phyloP scores from a whole-genome alignment of 2,888 invertebrate species.

The Tachina fera region DNA sequence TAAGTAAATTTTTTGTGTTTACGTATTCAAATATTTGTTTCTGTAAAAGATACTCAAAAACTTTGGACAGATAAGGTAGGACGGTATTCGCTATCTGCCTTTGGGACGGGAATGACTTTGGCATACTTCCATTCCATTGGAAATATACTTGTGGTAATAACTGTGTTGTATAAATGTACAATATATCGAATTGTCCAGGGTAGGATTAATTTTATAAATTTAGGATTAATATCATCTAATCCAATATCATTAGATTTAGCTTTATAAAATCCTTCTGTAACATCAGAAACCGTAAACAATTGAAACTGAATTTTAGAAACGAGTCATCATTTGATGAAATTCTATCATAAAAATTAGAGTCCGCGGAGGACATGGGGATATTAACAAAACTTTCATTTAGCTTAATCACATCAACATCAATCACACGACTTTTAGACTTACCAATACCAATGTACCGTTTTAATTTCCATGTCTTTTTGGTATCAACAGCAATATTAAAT shows the following conservation, averaged over 20 bases:
- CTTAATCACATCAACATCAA: slow-evolving; percentile 2
- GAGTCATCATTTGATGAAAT: not conserved
- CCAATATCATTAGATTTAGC: not conserved
- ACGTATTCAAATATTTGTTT: slow-evolving; percentile 26
- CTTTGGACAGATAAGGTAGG: slow-evolving; percentile 6
- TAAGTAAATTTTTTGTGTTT: not conserved
- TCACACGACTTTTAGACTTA: not conserved
- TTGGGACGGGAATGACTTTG: slow-evolving; percentile 7
- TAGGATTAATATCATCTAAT: not conserved
- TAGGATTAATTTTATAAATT: not conserved
- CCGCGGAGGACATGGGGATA: too few species aligned
- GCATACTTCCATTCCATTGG: slow-evolving; percentile 12
- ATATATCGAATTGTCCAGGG: not conserved
- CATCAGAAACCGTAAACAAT: not conserved
- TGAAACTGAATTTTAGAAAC: not conserved
- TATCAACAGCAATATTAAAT: not conserved
- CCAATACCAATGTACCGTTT: slow-evolving; percentile 19
- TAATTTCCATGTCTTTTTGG: not conserved
- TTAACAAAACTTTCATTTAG: not conserved
- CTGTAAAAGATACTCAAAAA: not conserved
- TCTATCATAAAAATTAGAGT: not conserved
- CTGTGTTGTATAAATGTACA: slow-evolving; percentile 3
- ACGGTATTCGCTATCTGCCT: not conserved
- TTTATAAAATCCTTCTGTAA: not conserved
- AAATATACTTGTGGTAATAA: not conserved